Evolutionary conservation across 2,113 vertebrate genomes (phyloP), one percentile per base, ranked within the genome.

Genomic region (Typhlomys cinereus): DNA sequence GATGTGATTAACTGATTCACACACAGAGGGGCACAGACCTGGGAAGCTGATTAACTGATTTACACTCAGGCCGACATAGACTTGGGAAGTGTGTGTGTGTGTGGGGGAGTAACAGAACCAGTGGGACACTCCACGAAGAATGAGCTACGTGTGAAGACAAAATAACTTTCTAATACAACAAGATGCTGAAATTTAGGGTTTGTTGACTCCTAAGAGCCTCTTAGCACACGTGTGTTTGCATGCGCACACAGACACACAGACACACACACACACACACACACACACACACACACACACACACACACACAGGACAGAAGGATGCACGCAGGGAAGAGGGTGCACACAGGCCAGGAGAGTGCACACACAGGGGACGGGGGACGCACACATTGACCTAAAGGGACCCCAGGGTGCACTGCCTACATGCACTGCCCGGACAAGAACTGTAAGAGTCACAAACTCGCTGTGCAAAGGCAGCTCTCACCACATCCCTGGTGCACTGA

Each of bases 341-440:
- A 57, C 21, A 12, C 54, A 57, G 21, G 21, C 15, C 54, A 20
- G 21, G 61, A 62, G 61, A 27, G 61, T 29, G 61, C 20, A 82
- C 21, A 50, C 34, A 76, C 48, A 50, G 15, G 21, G 21, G 21
- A 20, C 54, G 54, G 21, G 57, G 25, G 57, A 23, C 66, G 54
- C 17, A 21, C 46, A 75, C 27, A 31, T 18, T 15, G 50, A 78
- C 44, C 78, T 64, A 20, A 23, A 7, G 54, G 36, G 21, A 4
- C 27, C 48, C 2, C 7, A 39, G 20, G 41, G 67, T 18, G 34
- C 0, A 50, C 73, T 0, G 6, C 1, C 17, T 5, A 1, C 0
- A 2, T 31, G 23, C 59, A 44, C 1, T 13, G 46, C 13, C 15
- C 74, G 82, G 71, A 89, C 6, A 25, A 44, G 36, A 9, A 36